Evolutionary conservation across 2,797 vertebrate species (phyloP).

Genomic region (Tragopan temminckii): DNA sequence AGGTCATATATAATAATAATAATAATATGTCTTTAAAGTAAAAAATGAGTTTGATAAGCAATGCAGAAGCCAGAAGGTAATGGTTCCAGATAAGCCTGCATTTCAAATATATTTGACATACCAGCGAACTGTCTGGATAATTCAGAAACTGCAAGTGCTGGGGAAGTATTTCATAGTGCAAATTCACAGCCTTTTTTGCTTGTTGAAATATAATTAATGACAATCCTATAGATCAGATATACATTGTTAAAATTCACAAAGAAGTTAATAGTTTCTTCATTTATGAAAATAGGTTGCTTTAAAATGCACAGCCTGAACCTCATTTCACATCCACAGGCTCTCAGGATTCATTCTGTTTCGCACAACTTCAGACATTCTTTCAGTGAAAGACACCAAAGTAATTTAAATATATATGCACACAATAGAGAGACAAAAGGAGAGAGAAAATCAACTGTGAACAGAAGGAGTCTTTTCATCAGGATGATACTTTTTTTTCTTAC

Average conservation of each 20-base stretch:
- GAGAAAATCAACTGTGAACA: slow-evolving; percentile 38
- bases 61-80: slow-evolving; percentile 60
- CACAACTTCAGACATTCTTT: slow-evolving; percentile 20
- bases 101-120: slow-evolving; percentile 60
- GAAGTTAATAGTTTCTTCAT: slow-evolving; percentile 66
- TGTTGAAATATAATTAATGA: slow-evolving; percentile 42
- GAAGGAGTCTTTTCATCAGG: slow-evolving; percentile 61
- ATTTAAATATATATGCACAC: slow-evolving; percentile 61
- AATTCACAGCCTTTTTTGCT: slow-evolving; percentile 52
- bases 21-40: slow-evolving; percentile 47
- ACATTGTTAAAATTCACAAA: slow-evolving; percentile 65
- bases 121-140: slow-evolving; percentile 36
- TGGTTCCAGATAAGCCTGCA: slow-evolving; percentile 47
- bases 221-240: neutral
- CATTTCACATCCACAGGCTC: slow-evolving; percentile 29
- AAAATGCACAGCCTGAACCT: slow-evolving; percentile 50
- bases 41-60: slow-evolving; percentile 62
- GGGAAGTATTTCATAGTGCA: slow-evolving; percentile 20
- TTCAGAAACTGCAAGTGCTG: slow-evolving; percentile 35
- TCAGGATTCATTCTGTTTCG: neutral
- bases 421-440: slow-evolving; percentile 57
- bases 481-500: slow-evolving; percentile 41
- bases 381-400: slow-evolving; percentile 50
- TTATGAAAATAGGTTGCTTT: slow-evolving; percentile 61
- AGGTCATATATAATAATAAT: slow-evolving; percentile 23